phyloP scores from a whole-genome alignment of 2,888 invertebrate species.

The Xanthia icteritia region DNA sequence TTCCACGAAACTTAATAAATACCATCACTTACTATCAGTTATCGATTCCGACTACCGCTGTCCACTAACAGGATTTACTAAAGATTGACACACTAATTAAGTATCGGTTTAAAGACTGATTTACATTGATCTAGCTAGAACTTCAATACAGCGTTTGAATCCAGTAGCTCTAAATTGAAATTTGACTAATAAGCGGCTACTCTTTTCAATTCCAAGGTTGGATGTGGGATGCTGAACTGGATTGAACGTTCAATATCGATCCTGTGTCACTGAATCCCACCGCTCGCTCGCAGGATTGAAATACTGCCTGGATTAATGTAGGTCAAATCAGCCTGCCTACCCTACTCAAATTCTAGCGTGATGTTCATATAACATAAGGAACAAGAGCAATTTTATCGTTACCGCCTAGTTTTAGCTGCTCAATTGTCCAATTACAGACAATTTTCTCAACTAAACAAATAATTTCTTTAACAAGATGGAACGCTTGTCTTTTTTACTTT shows the following conservation, averaged over 20 bases:
- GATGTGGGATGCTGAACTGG: background rate
- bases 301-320: background rate
- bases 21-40: slow-evolving; percentile 29
- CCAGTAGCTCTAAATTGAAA: background rate
- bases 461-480: slow-evolving; percentile 47
- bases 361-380: slow-evolving; percentile 12
- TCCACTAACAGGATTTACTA: slow-evolving; percentile 10
- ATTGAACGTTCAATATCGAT: background rate
- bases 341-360: background rate
- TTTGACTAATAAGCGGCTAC: background rate
- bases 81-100: background rate
- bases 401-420: slow-evolving; percentile 46
- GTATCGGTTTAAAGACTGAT: background rate
- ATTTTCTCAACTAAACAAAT: slow-evolving; percentile 56
- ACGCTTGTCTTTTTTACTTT: slow-evolving; percentile 34
- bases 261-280: background rate
- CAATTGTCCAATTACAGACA: slow-evolving; percentile 64
- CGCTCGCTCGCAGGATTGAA: background rate
- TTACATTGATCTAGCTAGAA: background rate
- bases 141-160: background rate
- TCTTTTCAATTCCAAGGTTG: background rate
- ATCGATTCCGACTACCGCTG: slow-evolving; percentile 37
- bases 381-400: slow-evolving; percentile 54
- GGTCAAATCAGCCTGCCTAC: background rate
- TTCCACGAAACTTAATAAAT: slow-evolving; percentile 54